phyloP scores from a whole-genome alignment of 2,888 invertebrate genomes.

The Melanchra persicariae region DNA sequence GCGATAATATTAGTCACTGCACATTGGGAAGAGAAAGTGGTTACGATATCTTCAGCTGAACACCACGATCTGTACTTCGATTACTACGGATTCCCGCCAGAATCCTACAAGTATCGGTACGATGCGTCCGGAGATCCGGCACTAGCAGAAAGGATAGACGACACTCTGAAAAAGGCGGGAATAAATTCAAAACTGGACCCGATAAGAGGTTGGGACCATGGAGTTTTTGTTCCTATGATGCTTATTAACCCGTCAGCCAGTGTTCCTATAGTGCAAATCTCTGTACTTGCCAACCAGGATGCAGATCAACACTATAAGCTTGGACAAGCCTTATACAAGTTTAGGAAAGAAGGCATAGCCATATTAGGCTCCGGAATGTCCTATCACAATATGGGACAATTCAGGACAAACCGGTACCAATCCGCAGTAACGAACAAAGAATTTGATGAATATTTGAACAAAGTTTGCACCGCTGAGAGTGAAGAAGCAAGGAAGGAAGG shows the following conservation, averaged over 20 bases:
- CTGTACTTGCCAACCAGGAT: constrained; percentile 82
- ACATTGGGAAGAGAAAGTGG: constrained; percentile 85
- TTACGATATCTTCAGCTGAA: constrained; percentile 85
- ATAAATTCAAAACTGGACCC: constrained; percentile 82
- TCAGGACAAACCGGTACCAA: constrained; percentile 71
- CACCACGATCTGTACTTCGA: constrained; percentile 86
- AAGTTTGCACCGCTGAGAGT: constrained; percentile 79
- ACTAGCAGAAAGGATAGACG: constrained; percentile 79
- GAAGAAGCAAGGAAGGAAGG: constrained; percentile 75
- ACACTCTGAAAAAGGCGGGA: constrained; percentile 78
- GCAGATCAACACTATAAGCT: constrained; percentile 83
- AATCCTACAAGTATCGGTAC: constrained; percentile 86
- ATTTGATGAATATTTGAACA: constrained; percentile 84
- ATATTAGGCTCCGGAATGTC: constrained; percentile 88
- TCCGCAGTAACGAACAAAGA: constrained; percentile 80
- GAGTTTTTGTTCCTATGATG: constrained; percentile 89
- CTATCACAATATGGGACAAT: constrained; percentile 87
- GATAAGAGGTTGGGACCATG: constrained; percentile 88
- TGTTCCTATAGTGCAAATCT: constrained; percentile 86
- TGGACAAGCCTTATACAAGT: constrained; percentile 79
- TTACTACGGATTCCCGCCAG: constrained; percentile 87
- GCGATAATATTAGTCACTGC: constrained; percentile 87
- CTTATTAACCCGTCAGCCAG: constrained; percentile 85
- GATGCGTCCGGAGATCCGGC: constrained; percentile 85
- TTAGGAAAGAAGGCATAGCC: constrained; percentile 85